A percentile compares a stretch with the other conserved stretches of the same genome.
Conservation (phyloP, 2,888 invertebrate genomes). For the Melinopterus prodromus region DNA sequence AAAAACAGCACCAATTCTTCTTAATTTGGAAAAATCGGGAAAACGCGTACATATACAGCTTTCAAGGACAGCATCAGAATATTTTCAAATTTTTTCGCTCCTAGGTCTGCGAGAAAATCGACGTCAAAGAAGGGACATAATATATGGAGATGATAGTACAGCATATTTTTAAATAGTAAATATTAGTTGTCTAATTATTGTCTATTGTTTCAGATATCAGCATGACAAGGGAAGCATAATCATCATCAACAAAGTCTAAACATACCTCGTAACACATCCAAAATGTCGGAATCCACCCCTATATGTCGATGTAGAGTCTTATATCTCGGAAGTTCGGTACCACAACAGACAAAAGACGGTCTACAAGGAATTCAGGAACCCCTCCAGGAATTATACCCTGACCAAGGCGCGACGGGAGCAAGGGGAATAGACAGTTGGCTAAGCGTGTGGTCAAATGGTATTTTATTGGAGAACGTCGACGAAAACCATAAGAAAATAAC, state of each 20-base stretch:
- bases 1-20: too few relatives aligned
- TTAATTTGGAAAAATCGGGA: too few relatives aligned
- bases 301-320: slow-evolving; percentile 96
- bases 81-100: too few relatives aligned
- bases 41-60: too few relatives aligned
- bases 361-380: slow-evolving; percentile 98
- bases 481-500: slow-evolving; percentile 94
- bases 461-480: slow-evolving; percentile 94
- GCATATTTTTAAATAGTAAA: too few relatives aligned
- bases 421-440: slow-evolving; percentile 96
- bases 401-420: slow-evolving; percentile 87
- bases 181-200: too few relatives aligned
- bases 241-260: neutral
- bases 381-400: slow-evolving; percentile 92
- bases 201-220: neutral
- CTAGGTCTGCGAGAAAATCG: too few relatives aligned
- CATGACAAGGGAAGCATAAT: neutral
- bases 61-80: too few relatives aligned
- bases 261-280: neutral
- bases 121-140: too few relatives aligned
- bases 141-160: too few relatives aligned
- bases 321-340: slow-evolving; percentile 95
- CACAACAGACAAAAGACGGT: slow-evolving; percentile 97
- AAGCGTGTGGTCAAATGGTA: slow-evolving; percentile 96
- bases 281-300: slow-evolving; percentile 83